phyloP scores from a whole-genome alignment of 2,797 vertebrate genomes.

The Fistularia commersonii region DNA sequence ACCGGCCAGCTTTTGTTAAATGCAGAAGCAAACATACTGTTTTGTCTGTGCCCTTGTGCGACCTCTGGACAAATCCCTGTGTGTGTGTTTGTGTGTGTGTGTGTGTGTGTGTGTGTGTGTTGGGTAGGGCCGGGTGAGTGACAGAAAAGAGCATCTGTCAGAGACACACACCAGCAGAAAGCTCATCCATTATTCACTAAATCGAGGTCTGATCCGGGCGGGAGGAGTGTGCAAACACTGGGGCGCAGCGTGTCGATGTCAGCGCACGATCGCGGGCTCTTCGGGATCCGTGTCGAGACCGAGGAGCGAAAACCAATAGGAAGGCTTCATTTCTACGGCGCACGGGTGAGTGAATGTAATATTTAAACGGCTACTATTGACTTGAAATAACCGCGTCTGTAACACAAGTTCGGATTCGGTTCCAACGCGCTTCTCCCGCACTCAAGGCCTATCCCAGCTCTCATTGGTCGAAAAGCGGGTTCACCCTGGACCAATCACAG shows the following conservation, averaged over 20 bases:
- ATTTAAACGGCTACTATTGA: too few species aligned
- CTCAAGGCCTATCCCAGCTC: too few species aligned
- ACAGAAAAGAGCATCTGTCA: conserved; percentile 70
- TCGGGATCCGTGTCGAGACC: too few species aligned
- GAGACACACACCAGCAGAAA: conserved; percentile 41
- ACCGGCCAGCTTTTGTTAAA: conserved; percentile 9
- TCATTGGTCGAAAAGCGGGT: too few species aligned
- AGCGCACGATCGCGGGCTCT: too few species aligned
- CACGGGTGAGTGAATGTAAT: too few species aligned
- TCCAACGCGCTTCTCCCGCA: too few species aligned
- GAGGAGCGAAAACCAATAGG: too few species aligned
- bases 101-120: conserved; percentile 18
- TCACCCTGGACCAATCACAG: too few species aligned
- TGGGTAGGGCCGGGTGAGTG: conserved; percentile 53
- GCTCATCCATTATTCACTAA: conserved; percentile 72
- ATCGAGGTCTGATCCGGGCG: conserved; percentile 33
- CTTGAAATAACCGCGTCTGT: too few species aligned
- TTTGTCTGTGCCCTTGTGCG: conserved; percentile 42
- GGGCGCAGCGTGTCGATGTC: conserved; percentile 1
- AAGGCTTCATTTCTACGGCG: too few species aligned
- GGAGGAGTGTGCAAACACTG: conserved; percentile 15
- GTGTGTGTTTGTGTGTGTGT: conserved; percentile 10
- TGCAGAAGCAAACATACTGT: conserved; percentile 12
- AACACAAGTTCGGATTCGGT: too few species aligned
- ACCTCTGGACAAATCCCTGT: conserved; percentile 41